phyloP scores from a whole-genome alignment of 2,888 invertebrate species.

The Catocala nupta region DNA sequence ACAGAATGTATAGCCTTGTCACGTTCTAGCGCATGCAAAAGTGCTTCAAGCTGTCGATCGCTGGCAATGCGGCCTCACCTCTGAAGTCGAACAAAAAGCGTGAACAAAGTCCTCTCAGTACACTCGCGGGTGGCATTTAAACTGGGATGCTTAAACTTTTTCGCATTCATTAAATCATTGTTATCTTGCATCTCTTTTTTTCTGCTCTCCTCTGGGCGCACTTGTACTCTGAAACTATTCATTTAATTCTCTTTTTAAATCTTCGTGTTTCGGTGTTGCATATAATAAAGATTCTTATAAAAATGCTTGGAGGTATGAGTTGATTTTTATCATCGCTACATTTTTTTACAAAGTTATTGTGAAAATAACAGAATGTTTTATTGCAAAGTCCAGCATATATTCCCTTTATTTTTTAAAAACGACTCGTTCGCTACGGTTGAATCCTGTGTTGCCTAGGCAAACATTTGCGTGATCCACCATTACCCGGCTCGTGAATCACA shows the following conservation, averaged over 20 bases:
- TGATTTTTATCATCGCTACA: neutral
- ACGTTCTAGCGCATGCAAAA: neutral
- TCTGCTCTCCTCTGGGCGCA: constrained; percentile 49
- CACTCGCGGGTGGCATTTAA: constrained; percentile 64
- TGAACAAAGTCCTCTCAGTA: constrained; percentile 53
- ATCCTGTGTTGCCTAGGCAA: no score
- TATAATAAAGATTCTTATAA: constrained; percentile 8
- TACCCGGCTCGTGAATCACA: no score
- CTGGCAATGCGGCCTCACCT: constrained; percentile 28
- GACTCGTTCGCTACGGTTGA: no score
- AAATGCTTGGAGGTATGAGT: neutral
- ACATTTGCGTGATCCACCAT: no score
- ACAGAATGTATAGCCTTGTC: no score
- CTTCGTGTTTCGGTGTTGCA: constrained; percentile 35
- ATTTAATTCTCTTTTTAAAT: constrained; percentile 42
- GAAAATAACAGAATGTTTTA: no score
- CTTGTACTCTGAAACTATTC: constrained; percentile 54
- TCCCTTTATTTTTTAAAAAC: no score
- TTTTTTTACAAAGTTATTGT: no score
- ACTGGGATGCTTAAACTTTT: constrained; percentile 64
- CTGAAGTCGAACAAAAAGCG: constrained; percentile 42
- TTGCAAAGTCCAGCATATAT: no score
- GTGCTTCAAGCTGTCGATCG: constrained; percentile 13
- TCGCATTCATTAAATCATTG: constrained; percentile 75
- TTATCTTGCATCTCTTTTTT: constrained; percentile 69